phyloP scores from a whole-genome alignment of 2,797 vertebrate species.

The Anabacerthia variegaticeps region DNA sequence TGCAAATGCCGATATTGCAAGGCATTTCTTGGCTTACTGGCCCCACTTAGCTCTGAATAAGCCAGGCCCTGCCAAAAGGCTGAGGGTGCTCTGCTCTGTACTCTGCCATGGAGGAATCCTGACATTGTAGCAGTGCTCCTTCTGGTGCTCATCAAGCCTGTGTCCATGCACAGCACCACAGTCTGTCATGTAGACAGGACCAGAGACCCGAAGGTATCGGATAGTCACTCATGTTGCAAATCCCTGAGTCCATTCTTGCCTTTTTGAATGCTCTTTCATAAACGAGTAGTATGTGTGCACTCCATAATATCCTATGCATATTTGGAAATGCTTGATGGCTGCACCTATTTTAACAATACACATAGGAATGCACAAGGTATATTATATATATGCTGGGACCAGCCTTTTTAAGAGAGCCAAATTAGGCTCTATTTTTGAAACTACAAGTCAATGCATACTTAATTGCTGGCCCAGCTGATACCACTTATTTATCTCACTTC shows the following conservation, averaged over 20 bases:
- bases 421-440: conserved; percentile 29
- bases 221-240: accelerated
- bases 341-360: neutral
- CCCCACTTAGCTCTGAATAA: neutral
- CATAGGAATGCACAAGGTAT: neutral
- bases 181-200: neutral
- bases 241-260: neutral
- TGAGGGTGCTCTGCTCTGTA: neutral
- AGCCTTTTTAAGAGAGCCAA: neutral
- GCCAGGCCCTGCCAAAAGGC: neutral
- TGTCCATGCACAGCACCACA: neutral
- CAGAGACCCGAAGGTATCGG: neutral
- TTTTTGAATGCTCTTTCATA: neutral
- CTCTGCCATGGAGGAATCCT: accelerated
- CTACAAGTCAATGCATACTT: neutral
- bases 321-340: neutral
- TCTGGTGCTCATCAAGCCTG: neutral
- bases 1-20: neutral
- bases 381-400: neutral
- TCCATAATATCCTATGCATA: neutral
- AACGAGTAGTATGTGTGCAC: neutral
- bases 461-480: conserved; percentile 49
- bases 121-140: neutral
- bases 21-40: accelerated
- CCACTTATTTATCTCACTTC: conserved; percentile 18